Evolutionary conservation across 2,888 invertebrate genomes (phyloP).

Genomic region (Enoplolaimus lenunculus): DNA sequence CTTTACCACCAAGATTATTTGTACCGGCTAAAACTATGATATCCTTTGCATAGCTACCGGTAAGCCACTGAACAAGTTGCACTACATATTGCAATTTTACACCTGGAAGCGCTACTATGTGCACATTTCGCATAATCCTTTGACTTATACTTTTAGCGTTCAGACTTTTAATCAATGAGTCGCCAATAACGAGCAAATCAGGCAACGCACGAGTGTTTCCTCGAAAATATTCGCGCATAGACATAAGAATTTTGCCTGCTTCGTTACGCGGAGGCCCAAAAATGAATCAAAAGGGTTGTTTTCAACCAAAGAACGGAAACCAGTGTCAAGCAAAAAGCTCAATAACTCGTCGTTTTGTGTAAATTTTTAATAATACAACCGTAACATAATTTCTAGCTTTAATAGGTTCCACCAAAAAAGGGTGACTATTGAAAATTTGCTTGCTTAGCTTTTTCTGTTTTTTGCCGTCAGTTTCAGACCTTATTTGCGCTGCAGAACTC

Average conservation of each 20-base stretch:
- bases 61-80: not conserved
- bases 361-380: not conserved
- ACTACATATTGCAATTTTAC: not conserved
- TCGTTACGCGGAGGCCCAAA: not conserved
- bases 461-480: not conserved
- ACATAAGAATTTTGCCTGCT: not conserved
- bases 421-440: not conserved
- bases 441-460: not conserved
- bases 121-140: not conserved
- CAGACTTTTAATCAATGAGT: not conserved
- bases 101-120: not conserved
- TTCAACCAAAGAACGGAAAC: not conserved
- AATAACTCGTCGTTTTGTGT: not conserved
- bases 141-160: not conserved
- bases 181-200: not conserved
- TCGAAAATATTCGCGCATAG: not conserved
- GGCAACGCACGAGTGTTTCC: not conserved
- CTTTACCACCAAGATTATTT: not conserved
- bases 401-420: not conserved
- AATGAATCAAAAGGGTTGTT: not conserved
- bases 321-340: not conserved
- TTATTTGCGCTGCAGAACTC: not conserved
- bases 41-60: not conserved
- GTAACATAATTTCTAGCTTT: not conserved
- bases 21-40: not conserved